Percentiles rank a stretch among this genome's conserved stretches.
Evolutionary conservation across 2,888 invertebrate species (phyloP).

Genomic region (Rhagonycha fulva): DNA sequence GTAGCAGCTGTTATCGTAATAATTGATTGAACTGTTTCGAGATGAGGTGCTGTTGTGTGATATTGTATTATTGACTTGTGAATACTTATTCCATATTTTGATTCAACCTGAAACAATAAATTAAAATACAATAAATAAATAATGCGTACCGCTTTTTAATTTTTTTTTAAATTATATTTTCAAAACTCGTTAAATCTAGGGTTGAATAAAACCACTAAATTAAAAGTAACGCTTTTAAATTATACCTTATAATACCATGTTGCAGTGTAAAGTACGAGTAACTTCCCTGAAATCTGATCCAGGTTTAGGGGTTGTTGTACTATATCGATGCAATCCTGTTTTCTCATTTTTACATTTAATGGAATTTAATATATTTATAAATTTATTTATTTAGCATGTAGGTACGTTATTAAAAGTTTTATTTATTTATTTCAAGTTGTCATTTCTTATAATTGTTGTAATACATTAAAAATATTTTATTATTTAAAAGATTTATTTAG

Average conservation of each 20-base stretch:
- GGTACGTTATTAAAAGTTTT: neutral
- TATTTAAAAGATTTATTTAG: too few relatives aligned
- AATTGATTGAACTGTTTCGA: slow-evolving; percentile 48
- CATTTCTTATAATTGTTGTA: too few relatives aligned
- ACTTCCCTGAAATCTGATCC: neutral
- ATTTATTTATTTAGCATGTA: neutral
- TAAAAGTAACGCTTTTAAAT: neutral
- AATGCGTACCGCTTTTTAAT: too few relatives aligned
- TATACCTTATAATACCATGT: neutral
- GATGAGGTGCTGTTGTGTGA: slow-evolving; percentile 45
- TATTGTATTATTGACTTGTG: slow-evolving; percentile 42
- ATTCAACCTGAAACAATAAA: slow-evolving; percentile 38
- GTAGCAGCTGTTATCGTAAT: slow-evolving; percentile 47
- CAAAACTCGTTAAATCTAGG: neutral
- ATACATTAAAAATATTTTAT: too few relatives aligned
- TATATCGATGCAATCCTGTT: neutral
- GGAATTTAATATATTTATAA: neutral
- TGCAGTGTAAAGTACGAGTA: neutral
- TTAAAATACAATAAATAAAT: neutral
- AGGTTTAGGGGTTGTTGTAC: neutral
- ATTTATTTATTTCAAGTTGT: too few relatives aligned
- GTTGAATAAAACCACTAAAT: neutral
- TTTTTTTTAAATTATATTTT: neutral
- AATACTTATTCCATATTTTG: slow-evolving; percentile 41
- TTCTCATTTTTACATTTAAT: neutral